Evolutionary conservation across 2,113 vertebrate genomes (phyloP), one percentile per base, ranked within the genome.

Genomic region (Arizona elegans): DNA sequence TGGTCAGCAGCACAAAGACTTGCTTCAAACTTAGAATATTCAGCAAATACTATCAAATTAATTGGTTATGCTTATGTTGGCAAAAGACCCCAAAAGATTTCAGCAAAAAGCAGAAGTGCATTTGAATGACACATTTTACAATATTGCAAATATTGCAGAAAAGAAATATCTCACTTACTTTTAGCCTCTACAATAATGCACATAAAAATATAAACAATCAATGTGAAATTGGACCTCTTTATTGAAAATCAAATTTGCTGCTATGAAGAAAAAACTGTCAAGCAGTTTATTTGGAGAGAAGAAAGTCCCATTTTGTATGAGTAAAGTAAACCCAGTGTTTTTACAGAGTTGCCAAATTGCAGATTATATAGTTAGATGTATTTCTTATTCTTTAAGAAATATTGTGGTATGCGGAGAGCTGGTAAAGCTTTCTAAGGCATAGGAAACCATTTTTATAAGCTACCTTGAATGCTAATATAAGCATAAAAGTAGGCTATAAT

Each of bases 41-140:
- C 90, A 91, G 90, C 53, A 92, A 86, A 43, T 0, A 5, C 53
- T 91, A 47, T 91, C 29, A 91, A 56, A 24, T 43, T 24, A 91
- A 53, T 52, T 75, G 62, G 33, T 54, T 75, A 65, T 75, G 50
- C 70, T 86, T 56, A 43, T 53, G 12, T 6, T 91, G 52, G 33
- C 21, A 91, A 13, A 91, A 55, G 53, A 58, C 86, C 53, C 53
- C 56, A 86, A 85, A 55, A 56, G 33, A 47, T 91, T 54, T 75
- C 29, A 91, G 70, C 52, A 91, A 91, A 81, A n/a, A 91, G 26
- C 53, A 91, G 90, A 91, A 55, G 53, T 54, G 21, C 11, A 86
- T 91, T 91, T 85, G 43, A 87, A 92, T 87, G 55, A 62, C 38
- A 92, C 43, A 50, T 87, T 86, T 87, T 23, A 62, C 6, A 92